Evolutionary conservation across 2,888 invertebrate species (phyloP).

Genomic region (Ischnus inquisitorius): DNA sequence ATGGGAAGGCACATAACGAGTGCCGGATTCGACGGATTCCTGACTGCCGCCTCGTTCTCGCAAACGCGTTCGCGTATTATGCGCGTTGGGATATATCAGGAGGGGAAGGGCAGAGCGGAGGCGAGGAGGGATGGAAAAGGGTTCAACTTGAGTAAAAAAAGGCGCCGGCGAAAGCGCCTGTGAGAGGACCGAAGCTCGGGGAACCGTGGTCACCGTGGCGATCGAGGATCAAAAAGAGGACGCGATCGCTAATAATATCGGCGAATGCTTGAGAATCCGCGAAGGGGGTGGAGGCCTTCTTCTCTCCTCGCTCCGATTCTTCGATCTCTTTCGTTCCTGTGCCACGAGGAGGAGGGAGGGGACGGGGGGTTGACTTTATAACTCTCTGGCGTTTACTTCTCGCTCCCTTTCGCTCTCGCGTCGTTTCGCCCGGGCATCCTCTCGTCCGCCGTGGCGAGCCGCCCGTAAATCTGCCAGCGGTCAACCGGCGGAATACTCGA

Average conservation of each 20-base stretch:
- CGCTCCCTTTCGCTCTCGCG: conserved; percentile 48
- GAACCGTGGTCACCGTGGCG: conserved; percentile 37
- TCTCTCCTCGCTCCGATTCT: conserved; percentile 47
- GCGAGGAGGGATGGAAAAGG: conserved; percentile 16
- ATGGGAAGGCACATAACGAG: conserved; percentile 63
- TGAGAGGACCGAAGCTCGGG: conserved; percentile 43
- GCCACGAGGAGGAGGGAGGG: too few relatives aligned
- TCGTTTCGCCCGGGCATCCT: conserved; percentile 56
- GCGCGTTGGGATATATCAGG: conserved; percentile 54
- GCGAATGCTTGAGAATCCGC: conserved; percentile 83
- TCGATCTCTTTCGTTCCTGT: conserved; percentile 56
- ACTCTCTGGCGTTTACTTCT: conserved; percentile 58
- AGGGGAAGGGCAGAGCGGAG: conserved; percentile 35
- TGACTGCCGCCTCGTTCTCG: conserved; percentile 68
- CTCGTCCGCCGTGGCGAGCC: conserved; percentile 82
- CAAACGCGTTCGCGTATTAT: conserved; percentile 66
- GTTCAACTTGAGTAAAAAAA: conserved; percentile 38
- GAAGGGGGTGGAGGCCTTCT: conserved; percentile 76
- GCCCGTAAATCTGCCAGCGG: conserved; percentile 83
- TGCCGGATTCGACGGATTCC: conserved; percentile 72
- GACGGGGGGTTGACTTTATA: conserved; percentile 8
- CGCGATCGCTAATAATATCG: conserved; percentile 84
- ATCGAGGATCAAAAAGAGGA: conserved; percentile 82
- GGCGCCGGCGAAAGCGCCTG: conserved; percentile 49
- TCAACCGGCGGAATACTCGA: conserved; percentile 81